Conservation (phyloP, 1,140 invertebrate genomes). For the Gryon sp. region DNA sequence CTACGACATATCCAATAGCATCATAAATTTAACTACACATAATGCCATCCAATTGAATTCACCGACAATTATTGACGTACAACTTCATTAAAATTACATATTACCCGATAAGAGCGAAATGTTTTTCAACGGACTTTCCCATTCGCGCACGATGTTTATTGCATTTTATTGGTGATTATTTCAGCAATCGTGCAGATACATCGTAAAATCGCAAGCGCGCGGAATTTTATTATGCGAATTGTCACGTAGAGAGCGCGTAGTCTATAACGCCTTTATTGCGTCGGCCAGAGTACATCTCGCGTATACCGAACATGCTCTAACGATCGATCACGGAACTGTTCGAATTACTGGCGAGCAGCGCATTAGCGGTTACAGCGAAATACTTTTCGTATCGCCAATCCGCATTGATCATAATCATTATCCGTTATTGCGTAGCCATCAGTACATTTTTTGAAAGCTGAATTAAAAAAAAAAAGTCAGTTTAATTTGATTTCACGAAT, state of each 20-base stretch:
- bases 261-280: conserved; percentile 52
- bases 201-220: conserved; percentile 45
- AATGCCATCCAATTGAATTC: conserved; percentile 31
- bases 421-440: conserved; percentile 40
- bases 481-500: conserved; percentile 29
- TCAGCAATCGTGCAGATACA: conserved; percentile 34
- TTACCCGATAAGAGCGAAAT: conserved; percentile 35
- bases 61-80: conserved; percentile 27
- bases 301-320: conserved; percentile 34
- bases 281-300: conserved; percentile 29
- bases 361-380: conserved; percentile 34
- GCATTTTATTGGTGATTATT: conserved; percentile 55
- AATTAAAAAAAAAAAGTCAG: neutral
- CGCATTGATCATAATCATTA: conserved; percentile 46
- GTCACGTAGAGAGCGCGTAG: conserved; percentile 42
- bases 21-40: conserved; percentile 39
- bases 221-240: conserved; percentile 50
- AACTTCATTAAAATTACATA: conserved; percentile 54
- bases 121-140: conserved; percentile 22
- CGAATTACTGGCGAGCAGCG: conserved; percentile 38
- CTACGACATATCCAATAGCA: conserved; percentile 12
- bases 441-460: conserved; percentile 26
- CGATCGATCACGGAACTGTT: conserved; percentile 47
- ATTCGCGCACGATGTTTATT: conserved; percentile 35
- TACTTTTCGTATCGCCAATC: conserved; percentile 32